A percentile compares a stretch with the other conserved stretches of the same genome.
Evolutionary conservation across 2,113 vertebrate species (phyloP).

Genomic region (Neofelis nebulosa): DNA sequence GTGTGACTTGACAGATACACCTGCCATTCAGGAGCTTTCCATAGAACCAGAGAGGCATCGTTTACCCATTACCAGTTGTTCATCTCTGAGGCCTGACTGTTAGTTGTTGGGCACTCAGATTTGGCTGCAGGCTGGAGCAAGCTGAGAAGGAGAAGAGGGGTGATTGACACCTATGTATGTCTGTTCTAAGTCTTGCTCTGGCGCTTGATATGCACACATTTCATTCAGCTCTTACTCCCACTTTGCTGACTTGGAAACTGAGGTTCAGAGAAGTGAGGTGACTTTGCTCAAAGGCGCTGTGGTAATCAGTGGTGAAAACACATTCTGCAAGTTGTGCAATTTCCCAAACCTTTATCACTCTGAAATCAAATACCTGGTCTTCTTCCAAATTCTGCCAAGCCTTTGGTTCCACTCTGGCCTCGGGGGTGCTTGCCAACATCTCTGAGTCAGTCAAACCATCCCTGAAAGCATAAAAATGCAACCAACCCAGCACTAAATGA

Average conservation of each 20-base stretch:
- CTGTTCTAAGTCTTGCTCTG: neutral
- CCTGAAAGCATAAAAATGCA: slow-evolving; percentile 49
- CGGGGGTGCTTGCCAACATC: slow-evolving; percentile 46
- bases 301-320: neutral
- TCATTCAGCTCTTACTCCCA: neutral
- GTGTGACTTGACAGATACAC: neutral
- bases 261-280: neutral
- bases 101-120: neutral
- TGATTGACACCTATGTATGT: neutral
- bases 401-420: slow-evolving; percentile 44
- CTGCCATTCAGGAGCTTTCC: neutral
- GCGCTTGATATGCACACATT: neutral
- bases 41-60: neutral
- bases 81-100: neutral
- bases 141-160: neutral
- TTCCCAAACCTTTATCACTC: neutral
- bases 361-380: slow-evolving; percentile 29
- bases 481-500: slow-evolving; percentile 36
- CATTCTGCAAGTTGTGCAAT: neutral
- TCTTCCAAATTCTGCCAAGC: slow-evolving; percentile 43
- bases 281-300: neutral
- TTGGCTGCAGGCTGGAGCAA: neutral
- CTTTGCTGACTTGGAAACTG: neutral
- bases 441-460: slow-evolving; percentile 63
- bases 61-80: neutral